Evolutionary conservation across 1,140 invertebrate genomes (phyloP).

Genomic region (Papilio polyxenes): DNA sequence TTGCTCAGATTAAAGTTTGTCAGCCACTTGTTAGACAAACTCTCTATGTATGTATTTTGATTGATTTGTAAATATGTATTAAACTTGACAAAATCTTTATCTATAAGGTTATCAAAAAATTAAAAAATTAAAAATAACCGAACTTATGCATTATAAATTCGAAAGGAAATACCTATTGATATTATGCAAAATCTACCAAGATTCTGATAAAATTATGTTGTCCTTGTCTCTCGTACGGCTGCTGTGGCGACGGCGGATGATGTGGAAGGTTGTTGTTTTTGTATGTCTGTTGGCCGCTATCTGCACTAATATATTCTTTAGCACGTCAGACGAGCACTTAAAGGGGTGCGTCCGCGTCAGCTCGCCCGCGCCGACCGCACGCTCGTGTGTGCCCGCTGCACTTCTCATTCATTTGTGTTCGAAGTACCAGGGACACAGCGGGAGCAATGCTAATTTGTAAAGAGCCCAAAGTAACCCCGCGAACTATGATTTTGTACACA

Average conservation of each 20-base stretch:
- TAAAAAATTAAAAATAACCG: no score
- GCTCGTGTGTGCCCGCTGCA: conserved; percentile 48
- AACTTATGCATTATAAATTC: conserved; percentile 13
- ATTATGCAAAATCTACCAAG: conserved; percentile 20
- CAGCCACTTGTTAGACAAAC: neutral
- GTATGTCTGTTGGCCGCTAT: conserved; percentile 43
- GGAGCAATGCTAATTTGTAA: conserved; percentile 32
- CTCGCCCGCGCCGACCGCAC: conserved; percentile 51
- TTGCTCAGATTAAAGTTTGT: neutral
- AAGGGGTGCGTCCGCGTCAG: conserved; percentile 61
- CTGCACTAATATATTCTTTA: conserved; percentile 66
- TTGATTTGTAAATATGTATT: no score
- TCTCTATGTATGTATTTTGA: neutral
- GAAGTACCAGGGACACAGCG: conserved; percentile 44
- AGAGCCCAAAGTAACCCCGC: neutral
- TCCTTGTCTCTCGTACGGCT: neutral
- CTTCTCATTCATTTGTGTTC: conserved; percentile 56
- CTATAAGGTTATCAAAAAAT: no score
- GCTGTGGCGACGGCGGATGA: neutral
- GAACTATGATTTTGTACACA: neutral
- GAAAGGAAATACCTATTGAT: neutral
- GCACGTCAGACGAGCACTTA: conserved; percentile 62
- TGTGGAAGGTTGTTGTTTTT: conserved; percentile 10
- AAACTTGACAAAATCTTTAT: no score
- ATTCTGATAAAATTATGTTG: neutral